A percentile compares a stretch with the other conserved stretches of the same genome.
phyloP scores from a whole-genome alignment of 2,797 vertebrate species.

The Siniperca scherzeri region DNA sequence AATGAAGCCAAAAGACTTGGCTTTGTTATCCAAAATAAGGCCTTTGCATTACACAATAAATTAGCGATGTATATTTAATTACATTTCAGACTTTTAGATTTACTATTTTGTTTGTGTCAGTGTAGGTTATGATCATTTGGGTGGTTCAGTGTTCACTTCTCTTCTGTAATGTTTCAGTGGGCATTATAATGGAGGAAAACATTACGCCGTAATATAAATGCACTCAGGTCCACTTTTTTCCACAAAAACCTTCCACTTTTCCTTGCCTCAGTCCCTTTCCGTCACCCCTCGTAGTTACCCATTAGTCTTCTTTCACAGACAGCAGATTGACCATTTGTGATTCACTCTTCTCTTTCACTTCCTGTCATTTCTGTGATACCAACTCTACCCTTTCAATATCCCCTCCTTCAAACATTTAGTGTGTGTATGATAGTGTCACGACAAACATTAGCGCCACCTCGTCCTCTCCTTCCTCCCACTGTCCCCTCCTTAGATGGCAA shows the following conservation, averaged over 20 bases:
- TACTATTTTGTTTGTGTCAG: neutral
- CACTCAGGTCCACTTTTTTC: constrained; percentile 25
- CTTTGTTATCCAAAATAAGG: constrained; percentile 41
- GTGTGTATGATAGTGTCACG: constrained; percentile 64
- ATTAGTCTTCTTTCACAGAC: constrained; percentile 39
- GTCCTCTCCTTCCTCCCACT: constrained; percentile 57
- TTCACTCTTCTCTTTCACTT: constrained; percentile 68
- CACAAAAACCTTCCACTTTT: constrained; percentile 32
- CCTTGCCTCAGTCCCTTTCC: constrained; percentile 23
- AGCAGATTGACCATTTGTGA: constrained; percentile 66
- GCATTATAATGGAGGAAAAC: constrained; percentile 10
- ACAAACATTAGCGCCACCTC: constrained; percentile 57
- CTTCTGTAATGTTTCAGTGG: constrained; percentile 19
- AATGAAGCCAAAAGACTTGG: constrained; percentile 31
- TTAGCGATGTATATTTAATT: constrained; percentile 37
- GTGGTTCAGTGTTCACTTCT: constrained; percentile 10
- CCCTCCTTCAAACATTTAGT: constrained; percentile 48
- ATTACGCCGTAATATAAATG: neutral
- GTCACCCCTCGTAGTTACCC: constrained; percentile 22
- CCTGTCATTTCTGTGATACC: constrained; percentile 51
- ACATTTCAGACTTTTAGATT: constrained; percentile 17
- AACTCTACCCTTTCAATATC: constrained; percentile 25
- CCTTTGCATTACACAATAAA: constrained; percentile 36
- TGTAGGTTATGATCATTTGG: constrained; percentile 11
- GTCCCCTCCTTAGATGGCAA: constrained; percentile 74